Conservation (phyloP, 2,797 vertebrate genomes). For the Acipenser ruthenus region DNA sequence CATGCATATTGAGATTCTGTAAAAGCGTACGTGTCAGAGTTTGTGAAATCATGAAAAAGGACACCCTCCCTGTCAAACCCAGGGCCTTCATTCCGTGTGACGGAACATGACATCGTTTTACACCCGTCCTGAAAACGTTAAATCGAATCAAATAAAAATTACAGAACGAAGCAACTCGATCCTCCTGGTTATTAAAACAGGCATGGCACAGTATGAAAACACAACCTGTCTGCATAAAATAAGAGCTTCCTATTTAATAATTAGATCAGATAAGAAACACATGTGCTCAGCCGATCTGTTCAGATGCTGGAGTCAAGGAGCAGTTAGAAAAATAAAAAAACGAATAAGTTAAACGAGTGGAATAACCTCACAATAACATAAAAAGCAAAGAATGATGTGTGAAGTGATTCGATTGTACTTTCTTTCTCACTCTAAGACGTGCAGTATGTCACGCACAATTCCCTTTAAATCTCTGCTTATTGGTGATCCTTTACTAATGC, state of each 20-base stretch:
- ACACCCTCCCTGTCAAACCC: no score
- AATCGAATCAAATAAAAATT: no score
- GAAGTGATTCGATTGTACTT: conserved; percentile 21
- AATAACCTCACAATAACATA: not conserved
- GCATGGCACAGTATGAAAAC: not conserved
- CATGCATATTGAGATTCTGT: no score
- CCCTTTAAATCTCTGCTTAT: conserved; percentile 26
- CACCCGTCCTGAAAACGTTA: no score
- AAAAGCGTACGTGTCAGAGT: no score
- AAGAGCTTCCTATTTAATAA: not conserved
- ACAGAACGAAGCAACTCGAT: no score
- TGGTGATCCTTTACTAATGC: conserved; percentile 21
- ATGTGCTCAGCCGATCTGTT: conserved; percentile 1
- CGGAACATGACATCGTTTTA: no score
- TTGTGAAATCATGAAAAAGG: no score
- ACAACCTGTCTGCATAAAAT: not conserved
- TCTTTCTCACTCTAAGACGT: conserved; percentile 25
- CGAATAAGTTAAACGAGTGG: conserved; percentile 7
- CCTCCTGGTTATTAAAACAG: no score
- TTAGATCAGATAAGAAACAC: not conserved
- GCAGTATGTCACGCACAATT: conserved; percentile 25
- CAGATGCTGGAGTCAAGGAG: conserved; percentile 2
- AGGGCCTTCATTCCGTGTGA: no score
- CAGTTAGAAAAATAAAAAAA: conserved; percentile 13
- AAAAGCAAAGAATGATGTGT: conserved; percentile 10